phyloP scores from a whole-genome alignment of 2,113 vertebrate genomes.

The Erythrocercus mccallii region DNA sequence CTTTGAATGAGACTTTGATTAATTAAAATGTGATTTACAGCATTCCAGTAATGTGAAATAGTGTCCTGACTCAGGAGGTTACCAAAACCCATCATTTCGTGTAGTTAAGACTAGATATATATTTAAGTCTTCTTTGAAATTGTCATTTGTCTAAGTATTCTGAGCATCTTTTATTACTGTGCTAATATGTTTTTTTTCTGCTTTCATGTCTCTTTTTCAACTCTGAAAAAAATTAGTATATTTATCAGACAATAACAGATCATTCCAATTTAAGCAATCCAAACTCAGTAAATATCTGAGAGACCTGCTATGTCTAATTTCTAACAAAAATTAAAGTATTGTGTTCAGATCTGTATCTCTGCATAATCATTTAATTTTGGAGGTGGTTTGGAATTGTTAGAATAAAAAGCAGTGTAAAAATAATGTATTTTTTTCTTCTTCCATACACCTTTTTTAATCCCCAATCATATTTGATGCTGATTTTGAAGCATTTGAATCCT shows the following conservation, averaged over 20 bases:
- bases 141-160: neutral
- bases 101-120: neutral
- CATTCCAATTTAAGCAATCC: neutral
- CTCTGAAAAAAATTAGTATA: neutral
- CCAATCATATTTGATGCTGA: neutral
- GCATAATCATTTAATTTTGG: neutral
- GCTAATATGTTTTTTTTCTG: neutral
- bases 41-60: neutral
- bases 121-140: neutral
- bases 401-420: neutral
- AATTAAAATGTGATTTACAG: neutral
- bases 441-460: neutral
- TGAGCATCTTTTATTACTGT: neutral
- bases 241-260: neutral
- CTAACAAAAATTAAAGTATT: neutral
- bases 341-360: neutral
- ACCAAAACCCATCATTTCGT: neutral
- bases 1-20: neutral
- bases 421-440: neutral
- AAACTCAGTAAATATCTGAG: neutral
- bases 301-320: neutral
- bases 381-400: neutral
- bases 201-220: neutral
- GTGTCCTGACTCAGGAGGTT: neutral
- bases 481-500: conserved; percentile 4